Conservation (phyloP, 1,140 invertebrate genomes). For the Calephelis nemesis region DNA sequence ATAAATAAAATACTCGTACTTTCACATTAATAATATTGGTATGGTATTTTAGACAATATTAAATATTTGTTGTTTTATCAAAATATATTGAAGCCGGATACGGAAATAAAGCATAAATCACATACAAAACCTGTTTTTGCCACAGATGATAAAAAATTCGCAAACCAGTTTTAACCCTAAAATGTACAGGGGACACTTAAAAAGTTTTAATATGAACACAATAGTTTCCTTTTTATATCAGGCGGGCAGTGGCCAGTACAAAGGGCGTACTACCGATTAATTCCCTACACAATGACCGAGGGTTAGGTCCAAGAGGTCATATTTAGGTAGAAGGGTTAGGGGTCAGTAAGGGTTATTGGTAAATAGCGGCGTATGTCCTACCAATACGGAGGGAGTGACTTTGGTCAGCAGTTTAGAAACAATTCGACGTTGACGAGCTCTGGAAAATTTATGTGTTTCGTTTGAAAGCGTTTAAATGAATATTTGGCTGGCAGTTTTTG, state of each 20-base stretch:
- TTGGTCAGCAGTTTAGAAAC: conserved; percentile 56
- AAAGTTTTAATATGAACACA: conserved; percentile 68
- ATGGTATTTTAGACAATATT: no score
- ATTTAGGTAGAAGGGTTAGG: conserved; percentile 74
- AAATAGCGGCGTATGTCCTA: conserved; percentile 62
- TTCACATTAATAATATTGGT: no score
- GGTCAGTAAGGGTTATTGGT: conserved; percentile 67
- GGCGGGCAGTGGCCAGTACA: conserved; percentile 62
- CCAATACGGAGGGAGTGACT: conserved; percentile 61
- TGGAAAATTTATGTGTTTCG: conserved; percentile 59
- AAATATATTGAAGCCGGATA: conserved; percentile 22
- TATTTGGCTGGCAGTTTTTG: background rate
- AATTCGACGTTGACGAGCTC: conserved; percentile 49
- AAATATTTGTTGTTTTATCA: no score
- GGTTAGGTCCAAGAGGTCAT: conserved; percentile 65
- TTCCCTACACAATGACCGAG: conserved; percentile 66
- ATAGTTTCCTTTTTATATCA: conserved; percentile 42
- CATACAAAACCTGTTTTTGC: conserved; percentile 36
- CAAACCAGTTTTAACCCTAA: conserved; percentile 63
- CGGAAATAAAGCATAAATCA: conserved; percentile 40
- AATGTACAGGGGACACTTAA: conserved; percentile 56
- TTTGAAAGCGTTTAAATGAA: conserved; percentile 8
- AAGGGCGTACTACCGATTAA: conserved; percentile 69
- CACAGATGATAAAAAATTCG: conserved; percentile 44
- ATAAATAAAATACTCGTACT: no score